Evolutionary conservation across 1,140 invertebrate genomes (phyloP).

Genomic region (Hestina assimilis): DNA sequence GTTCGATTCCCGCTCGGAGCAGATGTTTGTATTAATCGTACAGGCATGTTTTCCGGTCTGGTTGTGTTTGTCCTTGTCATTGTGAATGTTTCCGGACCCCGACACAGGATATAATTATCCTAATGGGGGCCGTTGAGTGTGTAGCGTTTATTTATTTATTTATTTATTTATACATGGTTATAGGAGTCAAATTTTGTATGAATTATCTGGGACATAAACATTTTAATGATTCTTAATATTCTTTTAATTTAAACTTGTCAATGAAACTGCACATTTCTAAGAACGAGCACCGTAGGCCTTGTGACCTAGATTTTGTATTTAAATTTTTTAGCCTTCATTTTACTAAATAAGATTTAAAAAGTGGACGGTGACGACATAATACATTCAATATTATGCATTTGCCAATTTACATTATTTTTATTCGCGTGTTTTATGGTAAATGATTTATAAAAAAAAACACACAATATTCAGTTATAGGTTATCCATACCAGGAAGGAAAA

Average conservation of each 20-base stretch:
- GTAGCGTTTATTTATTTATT: not conserved
- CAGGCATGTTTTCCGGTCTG: too few species aligned
- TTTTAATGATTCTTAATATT: conserved; percentile 4
- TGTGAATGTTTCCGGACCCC: too few species aligned
- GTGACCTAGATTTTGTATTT: conserved; percentile 9
- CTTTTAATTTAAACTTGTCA: not conserved
- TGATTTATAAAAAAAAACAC: too few species aligned
- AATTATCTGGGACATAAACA: not conserved
- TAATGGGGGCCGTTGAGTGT: too few species aligned
- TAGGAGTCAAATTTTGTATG: too few species aligned
- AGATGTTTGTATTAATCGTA: too few species aligned
- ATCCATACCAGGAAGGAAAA: too few species aligned
- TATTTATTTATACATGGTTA: too few species aligned
- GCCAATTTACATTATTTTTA: not conserved
- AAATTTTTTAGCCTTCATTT: not conserved
- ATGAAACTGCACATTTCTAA: not conserved
- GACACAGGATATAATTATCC: too few species aligned
- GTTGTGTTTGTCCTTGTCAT: too few species aligned
- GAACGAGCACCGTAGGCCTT: not conserved
- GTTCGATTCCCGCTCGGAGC: too few species aligned
- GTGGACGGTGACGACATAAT: not conserved
- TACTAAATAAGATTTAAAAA: not conserved
- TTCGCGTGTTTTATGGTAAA: not conserved
- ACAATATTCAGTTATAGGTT: too few species aligned
- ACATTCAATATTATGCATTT: not conserved